These are phyloP conservation scores for Biston stratarius DNA, from an alignment of 2,888 invertebrate genomes.

Conservation along the genomic window DNA sequence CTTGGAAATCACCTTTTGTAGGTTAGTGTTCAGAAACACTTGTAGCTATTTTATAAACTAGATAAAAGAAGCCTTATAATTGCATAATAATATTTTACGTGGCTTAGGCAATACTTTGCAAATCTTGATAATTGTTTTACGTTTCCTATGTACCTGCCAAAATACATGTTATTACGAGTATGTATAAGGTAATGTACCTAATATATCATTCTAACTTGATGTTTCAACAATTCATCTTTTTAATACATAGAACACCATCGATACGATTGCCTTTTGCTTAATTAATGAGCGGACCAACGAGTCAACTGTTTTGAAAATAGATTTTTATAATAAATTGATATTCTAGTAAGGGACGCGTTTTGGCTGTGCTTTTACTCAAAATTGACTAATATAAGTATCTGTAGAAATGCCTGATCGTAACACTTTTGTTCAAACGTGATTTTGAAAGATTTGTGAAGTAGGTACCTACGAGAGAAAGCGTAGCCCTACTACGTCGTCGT, in stretches of 20 bases:
- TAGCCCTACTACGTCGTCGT: constrained; percentile 30
- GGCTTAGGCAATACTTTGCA: constrained; percentile 4
- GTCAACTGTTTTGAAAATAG: constrained; percentile 79
- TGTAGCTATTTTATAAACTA: constrained; percentile 29
- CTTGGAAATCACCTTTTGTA: constrained; percentile 36
- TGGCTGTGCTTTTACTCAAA: constrained; percentile 80
- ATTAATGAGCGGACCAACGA: constrained; percentile 81
- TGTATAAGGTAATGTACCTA: constrained; percentile 4
- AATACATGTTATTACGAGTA: neutral
- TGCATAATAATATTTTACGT: constrained; percentile 17
- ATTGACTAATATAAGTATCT: constrained; percentile 51
- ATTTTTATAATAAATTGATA: constrained; percentile 69
- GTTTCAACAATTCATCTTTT: constrained; percentile 34
- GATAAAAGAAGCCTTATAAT: constrained; percentile 23
- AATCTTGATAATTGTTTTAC: constrained; percentile 5
- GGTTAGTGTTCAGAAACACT: constrained; percentile 34
- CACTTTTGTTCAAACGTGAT: constrained; percentile 9
- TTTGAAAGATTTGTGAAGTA: constrained; percentile 31
- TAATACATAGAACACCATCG: constrained; percentile 56
- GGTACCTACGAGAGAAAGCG: constrained; percentile 33
- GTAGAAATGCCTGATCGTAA: constrained; percentile 40
- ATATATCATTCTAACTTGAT: constrained; percentile 4
- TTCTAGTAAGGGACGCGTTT: constrained; percentile 70
- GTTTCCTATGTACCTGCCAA: constrained; percentile 2
- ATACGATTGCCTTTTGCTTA: constrained; percentile 79